Conservation (phyloP, 1,140 invertebrate species). For the Drosophila hydei region DNA sequence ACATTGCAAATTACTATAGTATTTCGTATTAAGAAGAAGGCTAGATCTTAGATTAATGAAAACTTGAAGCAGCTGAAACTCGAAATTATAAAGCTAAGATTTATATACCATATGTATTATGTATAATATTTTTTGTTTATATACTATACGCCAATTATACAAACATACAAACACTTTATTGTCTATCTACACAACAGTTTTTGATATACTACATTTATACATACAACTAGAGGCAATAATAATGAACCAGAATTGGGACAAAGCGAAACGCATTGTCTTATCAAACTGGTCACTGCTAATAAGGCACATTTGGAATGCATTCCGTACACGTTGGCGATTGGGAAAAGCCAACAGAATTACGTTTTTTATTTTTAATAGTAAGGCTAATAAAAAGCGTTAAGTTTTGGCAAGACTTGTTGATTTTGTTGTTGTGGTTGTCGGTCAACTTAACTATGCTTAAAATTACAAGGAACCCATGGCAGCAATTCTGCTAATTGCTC, state of each 20-base stretch:
- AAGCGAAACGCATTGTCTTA: not conserved
- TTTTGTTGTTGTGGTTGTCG: slow-evolving; percentile 68
- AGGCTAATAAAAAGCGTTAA: slow-evolving; percentile 55
- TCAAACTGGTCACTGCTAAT: slow-evolving; percentile 19
- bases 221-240: slow-evolving; percentile 17
- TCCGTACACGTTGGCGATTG: slow-evolving; percentile 8
- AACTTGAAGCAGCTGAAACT: slow-evolving; percentile 39
- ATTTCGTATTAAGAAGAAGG: slow-evolving; percentile 14
- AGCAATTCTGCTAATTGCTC: slow-evolving; percentile 35
- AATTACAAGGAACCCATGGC: slow-evolving; percentile 70
- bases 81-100: slow-evolving; percentile 30
- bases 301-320: slow-evolving; percentile 83
- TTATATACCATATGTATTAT: slow-evolving; percentile 45
- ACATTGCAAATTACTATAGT: slow-evolving; percentile 41
- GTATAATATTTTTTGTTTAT: slow-evolving; percentile 54
- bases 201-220: slow-evolving; percentile 13
- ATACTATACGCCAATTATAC: slow-evolving; percentile 47
- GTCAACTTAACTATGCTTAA: slow-evolving; percentile 30
- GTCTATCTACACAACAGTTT: slow-evolving; percentile 78
- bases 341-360: slow-evolving; percentile 4
- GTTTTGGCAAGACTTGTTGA: slow-evolving; percentile 82
- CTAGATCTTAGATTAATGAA: slow-evolving; percentile 23
- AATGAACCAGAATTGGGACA: slow-evolving; percentile 5
- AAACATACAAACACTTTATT: slow-evolving; percentile 64
- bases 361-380: slow-evolving; percentile 25